A percentile compares a stretch with the other conserved stretches of the same genome.
phyloP scores from a whole-genome alignment of 2,113 vertebrate species.

The Phoxinus phoxinus region DNA sequence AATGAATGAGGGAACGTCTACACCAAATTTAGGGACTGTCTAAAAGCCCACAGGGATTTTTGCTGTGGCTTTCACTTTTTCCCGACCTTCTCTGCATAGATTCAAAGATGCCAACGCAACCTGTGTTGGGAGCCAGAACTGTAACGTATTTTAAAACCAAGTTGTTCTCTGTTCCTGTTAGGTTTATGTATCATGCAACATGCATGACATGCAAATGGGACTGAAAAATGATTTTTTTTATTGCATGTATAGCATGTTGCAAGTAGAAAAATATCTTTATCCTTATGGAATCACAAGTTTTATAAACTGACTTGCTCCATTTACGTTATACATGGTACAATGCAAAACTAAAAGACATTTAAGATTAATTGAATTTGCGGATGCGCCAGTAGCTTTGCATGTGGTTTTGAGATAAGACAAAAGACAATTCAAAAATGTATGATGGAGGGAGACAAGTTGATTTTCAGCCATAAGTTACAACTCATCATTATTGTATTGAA shows the following conservation, averaged over 20 bases:
- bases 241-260: neutral
- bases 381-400: neutral
- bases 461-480: conserved; percentile 9
- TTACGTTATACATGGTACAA: neutral
- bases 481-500: neutral
- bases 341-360: neutral
- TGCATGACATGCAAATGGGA: neutral
- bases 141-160: conserved; percentile 15
- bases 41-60: conserved; percentile 27
- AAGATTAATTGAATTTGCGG: neutral
- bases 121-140: neutral
- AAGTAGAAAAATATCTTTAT: neutral
- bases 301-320: neutral
- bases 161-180: neutral
- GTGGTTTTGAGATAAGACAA: neutral
- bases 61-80: conserved; percentile 8
- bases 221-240: neutral
- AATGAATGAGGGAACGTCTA: conserved; percentile 51
- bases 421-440: neutral
- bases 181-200: neutral
- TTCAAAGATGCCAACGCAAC: conserved; percentile 16
- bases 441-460: conserved; percentile 1
- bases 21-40: conserved; percentile 24
- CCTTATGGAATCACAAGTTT: neutral
- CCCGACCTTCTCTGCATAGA: neutral